Conservation (phyloP, 2,888 invertebrate genomes). For the Cheilosia soror region DNA sequence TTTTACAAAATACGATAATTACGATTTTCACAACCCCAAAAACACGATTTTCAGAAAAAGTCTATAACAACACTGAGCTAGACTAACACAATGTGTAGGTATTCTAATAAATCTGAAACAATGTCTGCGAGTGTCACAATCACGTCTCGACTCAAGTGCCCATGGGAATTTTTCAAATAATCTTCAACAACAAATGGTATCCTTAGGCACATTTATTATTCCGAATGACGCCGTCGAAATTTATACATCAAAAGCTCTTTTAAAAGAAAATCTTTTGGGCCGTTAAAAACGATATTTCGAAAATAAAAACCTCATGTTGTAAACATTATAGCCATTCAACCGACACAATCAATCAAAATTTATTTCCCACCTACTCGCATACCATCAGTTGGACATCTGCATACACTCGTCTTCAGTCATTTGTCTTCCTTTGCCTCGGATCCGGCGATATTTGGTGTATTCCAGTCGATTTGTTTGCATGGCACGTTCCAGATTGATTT, state of each 20-base stretch:
- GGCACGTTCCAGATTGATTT: constrained; percentile 62
- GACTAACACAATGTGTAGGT: not conserved
- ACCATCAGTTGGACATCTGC: constrained; percentile 28
- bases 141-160: not conserved
- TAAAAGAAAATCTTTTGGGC: too few species aligned
- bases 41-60: too few species aligned
- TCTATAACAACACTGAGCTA: too few species aligned
- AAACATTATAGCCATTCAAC: constrained; percentile 8
- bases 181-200: not conserved
- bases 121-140: not conserved
- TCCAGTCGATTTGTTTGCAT: constrained; percentile 48
- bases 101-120: not conserved
- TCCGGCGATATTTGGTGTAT: constrained; percentile 32
- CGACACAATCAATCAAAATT: constrained; percentile 38
- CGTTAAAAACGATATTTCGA: not conserved
- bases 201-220: too few species aligned
- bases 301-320: constrained; percentile 2
- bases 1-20: too few species aligned
- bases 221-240: too few species aligned
- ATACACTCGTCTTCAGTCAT: constrained; percentile 44
- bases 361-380: constrained; percentile 38
- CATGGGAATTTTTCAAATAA: not conserved
- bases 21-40: too few species aligned
- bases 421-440: constrained; percentile 47
- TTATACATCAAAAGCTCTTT: too few species aligned